A percentile compares a stretch with the other conserved stretches of the same genome.
Evolutionary conservation across 2,113 vertebrate species (phyloP).

Genomic region (Poicephalus gulielmi): DNA sequence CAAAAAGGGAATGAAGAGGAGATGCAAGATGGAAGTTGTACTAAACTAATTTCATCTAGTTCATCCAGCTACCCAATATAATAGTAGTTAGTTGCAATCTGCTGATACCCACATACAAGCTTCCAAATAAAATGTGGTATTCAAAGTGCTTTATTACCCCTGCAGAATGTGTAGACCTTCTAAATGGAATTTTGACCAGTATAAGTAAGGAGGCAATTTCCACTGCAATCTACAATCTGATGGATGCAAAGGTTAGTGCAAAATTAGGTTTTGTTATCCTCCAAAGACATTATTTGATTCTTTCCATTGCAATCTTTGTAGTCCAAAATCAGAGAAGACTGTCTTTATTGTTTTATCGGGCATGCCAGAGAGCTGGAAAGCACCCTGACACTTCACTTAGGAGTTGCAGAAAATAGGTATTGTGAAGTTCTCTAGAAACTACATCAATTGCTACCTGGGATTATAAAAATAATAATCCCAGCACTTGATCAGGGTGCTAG

Average conservation of each 20-base stretch:
- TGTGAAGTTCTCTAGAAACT: neutral
- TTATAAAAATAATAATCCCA: neutral
- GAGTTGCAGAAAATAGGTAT: neutral
- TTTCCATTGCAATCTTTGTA: neutral
- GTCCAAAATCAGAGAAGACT: neutral
- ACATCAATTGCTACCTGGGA: neutral
- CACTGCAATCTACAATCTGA: conserved; percentile 44
- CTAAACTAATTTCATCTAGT: neutral
- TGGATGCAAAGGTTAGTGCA: conserved; percentile 59
- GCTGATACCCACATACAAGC: neutral
- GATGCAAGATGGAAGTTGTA: neutral
- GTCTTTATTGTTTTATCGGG: neutral
- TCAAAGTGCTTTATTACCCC: neutral
- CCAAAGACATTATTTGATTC: neutral
- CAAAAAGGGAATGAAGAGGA: neutral
- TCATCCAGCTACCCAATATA: neutral
- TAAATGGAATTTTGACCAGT: conserved; percentile 23
- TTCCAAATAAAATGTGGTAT: neutral
- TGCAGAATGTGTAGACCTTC: conserved; percentile 46
- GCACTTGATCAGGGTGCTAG: neutral
- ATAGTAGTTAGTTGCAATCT: neutral
- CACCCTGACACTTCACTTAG: neutral
- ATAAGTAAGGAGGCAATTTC: conserved; percentile 51
- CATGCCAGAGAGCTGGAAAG: neutral
- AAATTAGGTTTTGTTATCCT: neutral